phyloP scores from a whole-genome alignment of 2,797 vertebrate genomes.

The Pangasius larnaudii region DNA sequence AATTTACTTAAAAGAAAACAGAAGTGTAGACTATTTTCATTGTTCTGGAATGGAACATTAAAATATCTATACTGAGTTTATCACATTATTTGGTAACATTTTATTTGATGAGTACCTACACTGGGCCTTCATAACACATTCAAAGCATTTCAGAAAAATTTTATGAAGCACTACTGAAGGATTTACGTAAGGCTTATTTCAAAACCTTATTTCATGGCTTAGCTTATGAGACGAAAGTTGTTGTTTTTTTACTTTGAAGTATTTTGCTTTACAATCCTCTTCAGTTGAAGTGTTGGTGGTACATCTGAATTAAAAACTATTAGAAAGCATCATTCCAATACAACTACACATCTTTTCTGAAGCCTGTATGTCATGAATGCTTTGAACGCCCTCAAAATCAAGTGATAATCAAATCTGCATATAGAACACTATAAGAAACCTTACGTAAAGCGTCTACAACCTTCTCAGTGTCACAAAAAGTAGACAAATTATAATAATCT shows the following conservation, averaged over 20 bases:
- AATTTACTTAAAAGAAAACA: background rate
- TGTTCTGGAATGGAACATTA: background rate
- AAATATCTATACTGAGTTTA: background rate
- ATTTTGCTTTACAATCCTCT: background rate
- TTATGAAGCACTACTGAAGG: background rate
- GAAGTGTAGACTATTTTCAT: background rate
- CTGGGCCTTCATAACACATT: background rate
- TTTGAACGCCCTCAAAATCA: background rate
- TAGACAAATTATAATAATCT: background rate
- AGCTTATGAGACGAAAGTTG: background rate
- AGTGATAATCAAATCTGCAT: background rate
- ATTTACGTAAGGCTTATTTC: background rate
- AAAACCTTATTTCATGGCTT: constrained; percentile 2
- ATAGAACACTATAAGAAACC: background rate
- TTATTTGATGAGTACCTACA: background rate
- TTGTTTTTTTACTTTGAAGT: background rate
- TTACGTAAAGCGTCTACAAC: background rate
- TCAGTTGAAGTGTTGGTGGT: background rate
- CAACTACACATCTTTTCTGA: background rate
- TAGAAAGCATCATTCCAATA: background rate
- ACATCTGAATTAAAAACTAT: background rate
- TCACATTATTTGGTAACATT: background rate
- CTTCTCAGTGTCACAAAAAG: background rate
- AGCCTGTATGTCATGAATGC: background rate
- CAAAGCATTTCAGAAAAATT: background rate